phyloP scores from a whole-genome alignment of 2,113 vertebrate genomes.

The Gobiocypris rarus region DNA sequence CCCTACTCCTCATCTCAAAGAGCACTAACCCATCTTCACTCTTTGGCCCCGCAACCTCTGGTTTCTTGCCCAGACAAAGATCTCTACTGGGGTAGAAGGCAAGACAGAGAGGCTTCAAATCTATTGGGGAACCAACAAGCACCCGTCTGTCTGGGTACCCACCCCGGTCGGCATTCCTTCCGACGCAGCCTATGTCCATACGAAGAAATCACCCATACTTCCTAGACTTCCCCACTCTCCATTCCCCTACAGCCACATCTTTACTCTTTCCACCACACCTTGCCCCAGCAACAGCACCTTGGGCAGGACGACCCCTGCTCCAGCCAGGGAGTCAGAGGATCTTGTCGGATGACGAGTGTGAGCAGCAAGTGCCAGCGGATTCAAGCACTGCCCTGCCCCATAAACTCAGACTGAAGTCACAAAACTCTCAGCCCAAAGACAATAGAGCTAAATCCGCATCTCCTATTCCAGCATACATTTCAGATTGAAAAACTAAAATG shows the following conservation, averaged over 20 bases:
- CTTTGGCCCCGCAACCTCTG: conserved; percentile 36
- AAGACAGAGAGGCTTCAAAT: conserved; percentile 37
- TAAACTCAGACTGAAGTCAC: conserved; percentile 78
- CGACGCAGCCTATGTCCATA: conserved; percentile 65
- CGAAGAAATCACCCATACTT: conserved; percentile 68
- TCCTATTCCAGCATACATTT: conserved; percentile 51
- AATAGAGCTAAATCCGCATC: conserved; percentile 40
- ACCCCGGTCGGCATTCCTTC: conserved; percentile 60
- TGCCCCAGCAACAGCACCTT: conserved; percentile 52
- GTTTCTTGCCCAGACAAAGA: conserved; percentile 53
- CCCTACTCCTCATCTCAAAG: conserved; percentile 61
- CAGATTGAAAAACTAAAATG: conserved; percentile 48
- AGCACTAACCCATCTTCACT: conserved; percentile 57
- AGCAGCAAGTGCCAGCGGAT: conserved; percentile 71
- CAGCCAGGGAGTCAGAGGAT: conserved; percentile 36
- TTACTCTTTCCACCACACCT: conserved; percentile 63
- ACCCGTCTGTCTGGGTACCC: conserved; percentile 18
- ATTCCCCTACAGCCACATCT: conserved; percentile 59
- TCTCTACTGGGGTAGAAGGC: conserved; percentile 58
- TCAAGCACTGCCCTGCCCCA: conserved; percentile 69
- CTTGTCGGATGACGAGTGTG: conserved; percentile 70
- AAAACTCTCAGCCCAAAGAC: conserved; percentile 36
- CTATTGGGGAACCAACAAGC: conserved; percentile 27
- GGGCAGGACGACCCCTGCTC: conserved; percentile 54
- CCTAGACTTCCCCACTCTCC: conserved; percentile 57